A percentile compares a stretch with the other conserved stretches of the same genome.
These are phyloP conservation scores for Drosophila nebulosa DNA, from an alignment of 1,140 invertebrate genomes.

Conservation along the genomic window DNA sequence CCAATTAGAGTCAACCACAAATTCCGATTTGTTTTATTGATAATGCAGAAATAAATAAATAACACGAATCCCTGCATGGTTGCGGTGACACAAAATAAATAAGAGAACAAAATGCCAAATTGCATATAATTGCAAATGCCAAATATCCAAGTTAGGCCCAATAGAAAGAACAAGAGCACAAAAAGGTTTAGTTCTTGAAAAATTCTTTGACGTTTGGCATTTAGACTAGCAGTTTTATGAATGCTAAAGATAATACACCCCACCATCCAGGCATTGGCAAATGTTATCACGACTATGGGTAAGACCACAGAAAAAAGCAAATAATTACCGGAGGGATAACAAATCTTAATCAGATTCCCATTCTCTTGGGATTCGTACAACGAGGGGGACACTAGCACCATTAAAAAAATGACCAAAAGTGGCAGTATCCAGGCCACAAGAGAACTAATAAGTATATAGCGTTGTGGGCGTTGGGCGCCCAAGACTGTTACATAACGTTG, in stretches of 20 bases:
- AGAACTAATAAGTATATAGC: conserved; percentile 83
- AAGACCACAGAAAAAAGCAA: conserved; percentile 83
- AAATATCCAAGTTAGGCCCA: conserved; percentile 86
- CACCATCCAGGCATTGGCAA: conserved; percentile 83
- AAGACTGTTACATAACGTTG: conserved; percentile 84
- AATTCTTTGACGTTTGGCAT: conserved; percentile 81
- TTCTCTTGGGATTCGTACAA: conserved; percentile 81
- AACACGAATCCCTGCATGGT: conserved; percentile 85
- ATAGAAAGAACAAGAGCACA: conserved; percentile 84
- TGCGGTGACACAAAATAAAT: conserved; percentile 85
- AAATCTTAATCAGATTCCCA: conserved; percentile 67
- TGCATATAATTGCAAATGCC: conserved; percentile 83
- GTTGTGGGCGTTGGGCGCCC: conserved; percentile 82
- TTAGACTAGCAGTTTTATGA: conserved; percentile 76
- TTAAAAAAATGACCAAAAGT: conserved; percentile 81
- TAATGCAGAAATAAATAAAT: conserved; percentile 85
- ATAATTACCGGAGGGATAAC: conserved; percentile 83
- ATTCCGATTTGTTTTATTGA: conserved; percentile 83
- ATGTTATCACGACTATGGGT: conserved; percentile 83
- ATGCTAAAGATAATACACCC: conserved; percentile 83
- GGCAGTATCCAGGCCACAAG: conserved; percentile 83
- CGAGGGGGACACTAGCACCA: conserved; percentile 81
- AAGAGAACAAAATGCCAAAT: conserved; percentile 82
- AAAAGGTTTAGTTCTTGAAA: conserved; percentile 83
- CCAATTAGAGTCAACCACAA: conserved; percentile 80